Conservation (phyloP, 2,888 invertebrate genomes). For the Volucella inflata region DNA sequence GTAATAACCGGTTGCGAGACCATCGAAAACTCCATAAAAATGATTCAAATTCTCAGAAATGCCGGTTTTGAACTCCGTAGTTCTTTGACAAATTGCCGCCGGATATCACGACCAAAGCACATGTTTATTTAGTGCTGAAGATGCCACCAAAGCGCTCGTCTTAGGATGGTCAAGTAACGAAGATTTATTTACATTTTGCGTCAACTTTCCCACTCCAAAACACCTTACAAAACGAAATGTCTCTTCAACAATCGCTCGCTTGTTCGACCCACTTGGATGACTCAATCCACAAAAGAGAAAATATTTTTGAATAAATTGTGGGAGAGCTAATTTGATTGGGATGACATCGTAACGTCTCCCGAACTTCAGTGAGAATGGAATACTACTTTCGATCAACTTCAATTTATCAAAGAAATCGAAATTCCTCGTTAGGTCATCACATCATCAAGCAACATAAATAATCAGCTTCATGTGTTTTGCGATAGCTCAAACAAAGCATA, state of each 20-base stretch:
- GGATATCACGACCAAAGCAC: too few species aligned
- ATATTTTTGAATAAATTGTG: neutral
- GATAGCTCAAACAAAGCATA: slow-evolving; percentile 37
- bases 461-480: slow-evolving; percentile 32
- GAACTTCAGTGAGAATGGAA: slow-evolving; percentile 23
- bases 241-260: slow-evolving; percentile 24
- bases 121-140: too few species aligned
- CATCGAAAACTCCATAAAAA: slow-evolving; percentile 13
- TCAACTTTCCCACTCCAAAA: neutral
- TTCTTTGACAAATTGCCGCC: too few species aligned
- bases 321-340: slow-evolving; percentile 22
- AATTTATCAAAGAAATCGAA: slow-evolving; percentile 31
- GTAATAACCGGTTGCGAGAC: slow-evolving; percentile 17
- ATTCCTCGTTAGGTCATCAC: slow-evolving; percentile 27
- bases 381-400: slow-evolving; percentile 16
- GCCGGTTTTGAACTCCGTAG: neutral
- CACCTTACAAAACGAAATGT: too few species aligned
- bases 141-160: too few species aligned
- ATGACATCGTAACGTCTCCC: slow-evolving; percentile 21
- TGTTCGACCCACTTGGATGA: slow-evolving; percentile 17
- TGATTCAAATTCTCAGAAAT: slow-evolving; percentile 9
- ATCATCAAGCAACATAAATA: slow-evolving; percentile 13
- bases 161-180: too few species aligned
- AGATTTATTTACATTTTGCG: slow-evolving; percentile 23
- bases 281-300: neutral